Evolutionary conservation across 2,113 vertebrate species (phyloP).

Genomic region (Cyprinodon brontotheroides): DNA sequence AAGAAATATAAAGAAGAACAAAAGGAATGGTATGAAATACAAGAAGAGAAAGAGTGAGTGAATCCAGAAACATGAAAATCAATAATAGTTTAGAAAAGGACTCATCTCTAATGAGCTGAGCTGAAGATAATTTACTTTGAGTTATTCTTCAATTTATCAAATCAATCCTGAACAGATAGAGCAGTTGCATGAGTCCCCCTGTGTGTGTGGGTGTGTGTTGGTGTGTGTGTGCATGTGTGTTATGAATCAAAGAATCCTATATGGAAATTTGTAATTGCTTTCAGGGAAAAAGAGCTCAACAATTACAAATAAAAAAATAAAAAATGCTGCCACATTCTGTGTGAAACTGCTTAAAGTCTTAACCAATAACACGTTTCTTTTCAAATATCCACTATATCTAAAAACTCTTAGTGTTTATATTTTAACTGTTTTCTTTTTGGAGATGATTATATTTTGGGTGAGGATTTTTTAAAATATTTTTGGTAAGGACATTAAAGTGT

Average conservation of each 20-base stretch:
- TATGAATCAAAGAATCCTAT: too few species aligned
- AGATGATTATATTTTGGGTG: too few species aligned
- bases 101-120: conserved; percentile 70
- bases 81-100: conserved; percentile 73
- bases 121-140: conserved; percentile 65
- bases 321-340: too few species aligned
- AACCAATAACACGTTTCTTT: neutral
- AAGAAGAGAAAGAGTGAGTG: conserved; percentile 13
- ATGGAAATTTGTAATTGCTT: too few species aligned
- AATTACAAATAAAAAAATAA: too few species aligned
- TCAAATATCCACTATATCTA: neutral
- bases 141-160: conserved; percentile 67
- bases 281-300: too few species aligned
- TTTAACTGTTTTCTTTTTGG: too few species aligned
- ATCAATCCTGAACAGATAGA: conserved; percentile 53
- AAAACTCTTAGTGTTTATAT: too few species aligned
- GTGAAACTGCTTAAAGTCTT: neutral
- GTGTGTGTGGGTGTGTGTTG: neutral
- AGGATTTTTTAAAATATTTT: too few species aligned
- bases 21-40: conserved; percentile 21
- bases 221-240: neutral
- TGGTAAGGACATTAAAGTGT: too few species aligned
- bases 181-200: neutral
- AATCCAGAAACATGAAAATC: conserved; percentile 60
- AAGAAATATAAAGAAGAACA: neutral